These are phyloP conservation scores for Cataglyphis livida DNA, from an alignment of 2,888 invertebrate genomes.

Conservation along the genomic window DNA sequence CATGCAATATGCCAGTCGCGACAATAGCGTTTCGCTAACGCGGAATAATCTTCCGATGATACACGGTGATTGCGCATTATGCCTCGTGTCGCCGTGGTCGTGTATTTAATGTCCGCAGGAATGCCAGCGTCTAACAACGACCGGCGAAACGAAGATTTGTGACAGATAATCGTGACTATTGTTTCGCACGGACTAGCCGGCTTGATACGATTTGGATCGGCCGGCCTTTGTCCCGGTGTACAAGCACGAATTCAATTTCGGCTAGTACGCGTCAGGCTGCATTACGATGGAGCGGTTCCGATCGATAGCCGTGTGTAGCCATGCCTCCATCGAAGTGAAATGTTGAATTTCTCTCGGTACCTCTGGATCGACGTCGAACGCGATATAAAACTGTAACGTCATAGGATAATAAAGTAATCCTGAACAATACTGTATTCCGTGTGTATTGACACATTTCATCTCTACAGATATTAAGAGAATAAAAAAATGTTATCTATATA, in stretches of 20 bases:
- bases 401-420: conserved; percentile 37
- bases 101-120: conserved; percentile 29
- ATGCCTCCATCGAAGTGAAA: conserved; percentile 37
- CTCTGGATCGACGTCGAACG: conserved; percentile 37
- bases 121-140: conserved; percentile 29
- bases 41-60: not conserved
- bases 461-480: not conserved
- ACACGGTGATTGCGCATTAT: conserved; percentile 20
- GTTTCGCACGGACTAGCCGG: conserved; percentile 59
- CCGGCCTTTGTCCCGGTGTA: conserved; percentile 53
- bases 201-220: conserved; percentile 59
- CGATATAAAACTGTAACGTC: conserved; percentile 46
- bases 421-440: conserved; percentile 14
- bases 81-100: conserved; percentile 14
- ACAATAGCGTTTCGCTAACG: conserved; percentile 28
- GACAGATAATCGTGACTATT: conserved; percentile 72
- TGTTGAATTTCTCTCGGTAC: conserved; percentile 55
- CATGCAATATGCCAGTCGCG: not conserved
- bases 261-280: conserved; percentile 44
- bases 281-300: conserved; percentile 48
- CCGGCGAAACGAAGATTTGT: conserved; percentile 63
- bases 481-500: not conserved
- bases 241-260: conserved; percentile 69
- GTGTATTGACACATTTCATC: not conserved
- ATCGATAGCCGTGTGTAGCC: conserved; percentile 47